Evolutionary conservation across 2,113 vertebrate species (phyloP).

Genomic region (Colius striatus): DNA sequence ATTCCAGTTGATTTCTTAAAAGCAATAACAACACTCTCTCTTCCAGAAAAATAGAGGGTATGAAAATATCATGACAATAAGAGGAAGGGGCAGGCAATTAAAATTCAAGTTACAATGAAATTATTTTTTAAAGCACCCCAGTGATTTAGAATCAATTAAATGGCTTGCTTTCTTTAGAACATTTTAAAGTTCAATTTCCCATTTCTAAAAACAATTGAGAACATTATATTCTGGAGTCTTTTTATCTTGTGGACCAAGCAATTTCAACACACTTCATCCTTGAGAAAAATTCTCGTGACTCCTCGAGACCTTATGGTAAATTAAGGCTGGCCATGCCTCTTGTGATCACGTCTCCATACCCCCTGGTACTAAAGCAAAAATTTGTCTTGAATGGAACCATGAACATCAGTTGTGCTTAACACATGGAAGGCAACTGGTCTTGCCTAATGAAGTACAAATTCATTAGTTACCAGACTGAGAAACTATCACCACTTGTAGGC

Average conservation of each 20-base stretch:
- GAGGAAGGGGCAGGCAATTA: conserved; percentile 34
- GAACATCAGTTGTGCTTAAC: not conserved
- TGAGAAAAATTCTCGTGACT: not conserved
- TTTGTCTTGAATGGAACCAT: not conserved
- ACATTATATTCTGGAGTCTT: not conserved
- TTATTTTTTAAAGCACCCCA: conserved; percentile 3
- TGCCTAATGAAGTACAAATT: not conserved
- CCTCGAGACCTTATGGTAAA: not conserved
- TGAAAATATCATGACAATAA: conserved; percentile 19
- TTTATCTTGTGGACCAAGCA: not conserved
- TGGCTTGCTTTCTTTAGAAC: not conserved
- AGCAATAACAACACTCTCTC: not conserved
- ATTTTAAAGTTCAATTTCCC: conserved; percentile 12
- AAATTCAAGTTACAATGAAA: conserved; percentile 21
- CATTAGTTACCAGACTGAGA: not conserved
- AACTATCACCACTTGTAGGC: not conserved
- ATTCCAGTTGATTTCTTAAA: conserved; percentile 35
- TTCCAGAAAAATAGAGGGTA: conserved; percentile 19
- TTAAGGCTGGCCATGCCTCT: not conserved
- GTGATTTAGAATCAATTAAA: conserved; percentile 33
- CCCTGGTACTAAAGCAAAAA: not conserved
- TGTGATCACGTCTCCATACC: not conserved
- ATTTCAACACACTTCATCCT: not conserved
- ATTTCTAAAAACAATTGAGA: conserved; percentile 28
- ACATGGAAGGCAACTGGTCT: not conserved